Percentiles rank a stretch among this genome's conserved stretches.
Conservation (phyloP, 2,797 vertebrate genomes). For the Argya squamiceps region DNA sequence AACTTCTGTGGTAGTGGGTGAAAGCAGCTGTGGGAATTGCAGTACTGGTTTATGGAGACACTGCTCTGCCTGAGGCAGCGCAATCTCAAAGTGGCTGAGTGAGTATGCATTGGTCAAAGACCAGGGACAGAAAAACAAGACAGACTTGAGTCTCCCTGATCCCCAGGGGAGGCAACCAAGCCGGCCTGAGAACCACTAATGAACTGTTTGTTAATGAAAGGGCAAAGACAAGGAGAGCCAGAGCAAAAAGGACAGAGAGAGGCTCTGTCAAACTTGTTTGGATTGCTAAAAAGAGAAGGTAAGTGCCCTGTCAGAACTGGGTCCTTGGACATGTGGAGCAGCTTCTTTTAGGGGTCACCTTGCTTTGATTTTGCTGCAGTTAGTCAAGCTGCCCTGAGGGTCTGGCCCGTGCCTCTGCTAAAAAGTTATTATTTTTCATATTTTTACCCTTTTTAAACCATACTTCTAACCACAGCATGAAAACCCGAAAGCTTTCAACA, state of each 20-base stretch:
- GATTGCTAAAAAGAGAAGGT: not conserved
- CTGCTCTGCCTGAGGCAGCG: not conserved
- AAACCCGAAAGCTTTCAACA: slow-evolving; percentile 61
- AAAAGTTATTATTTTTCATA: slow-evolving; percentile 58
- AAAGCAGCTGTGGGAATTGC: slow-evolving; percentile 8
- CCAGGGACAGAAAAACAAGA: not conserved
- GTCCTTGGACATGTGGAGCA: not conserved
- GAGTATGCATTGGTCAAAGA: not conserved
- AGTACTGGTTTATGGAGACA: not conserved
- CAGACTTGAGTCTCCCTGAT: not conserved
- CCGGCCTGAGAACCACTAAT: slow-evolving; percentile 23
- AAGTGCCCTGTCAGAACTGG: not conserved
- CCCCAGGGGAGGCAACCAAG: not conserved
- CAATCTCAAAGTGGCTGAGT: not conserved
- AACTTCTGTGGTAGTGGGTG: not conserved
- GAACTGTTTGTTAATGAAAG: slow-evolving; percentile 29
- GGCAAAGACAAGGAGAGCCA: not conserved
- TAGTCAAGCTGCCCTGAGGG: slow-evolving; percentile 27
- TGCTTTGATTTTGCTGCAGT: not conserved
- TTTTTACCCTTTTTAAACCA: slow-evolving; percentile 27
- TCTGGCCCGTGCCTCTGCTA: slow-evolving; percentile 24
- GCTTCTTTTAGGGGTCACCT: not conserved
- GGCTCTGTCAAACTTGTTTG: not conserved
- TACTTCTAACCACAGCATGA: slow-evolving; percentile 50
- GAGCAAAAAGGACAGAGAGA: not conserved